These are phyloP conservation scores for Oncorhynchus keta DNA, from an alignment of 2,113 vertebrate species.

Conservation along the genomic window DNA sequence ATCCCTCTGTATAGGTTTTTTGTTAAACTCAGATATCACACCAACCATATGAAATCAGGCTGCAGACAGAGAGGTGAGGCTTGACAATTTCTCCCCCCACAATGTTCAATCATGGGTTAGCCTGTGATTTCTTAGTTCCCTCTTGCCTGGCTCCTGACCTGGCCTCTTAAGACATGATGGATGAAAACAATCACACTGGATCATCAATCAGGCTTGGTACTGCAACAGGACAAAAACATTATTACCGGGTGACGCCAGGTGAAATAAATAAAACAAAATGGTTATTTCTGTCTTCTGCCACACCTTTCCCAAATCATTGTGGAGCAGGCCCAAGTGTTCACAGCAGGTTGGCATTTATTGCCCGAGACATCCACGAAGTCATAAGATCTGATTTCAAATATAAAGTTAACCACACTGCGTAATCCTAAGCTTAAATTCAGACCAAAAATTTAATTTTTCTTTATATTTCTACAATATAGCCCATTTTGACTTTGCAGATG, in stretches of 20 bases:
- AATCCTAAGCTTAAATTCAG: too few species aligned
- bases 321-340: background rate
- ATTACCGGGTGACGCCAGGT: slow-evolving; percentile 9
- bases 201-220: slow-evolving; percentile 49
- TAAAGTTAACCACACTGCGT: too few species aligned
- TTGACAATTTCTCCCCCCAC: slow-evolving; percentile 41
- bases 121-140: slow-evolving; percentile 39
- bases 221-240: slow-evolving; percentile 28
- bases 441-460: too few species aligned
- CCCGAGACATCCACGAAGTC: too few species aligned
- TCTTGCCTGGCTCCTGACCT: slow-evolving; percentile 21
- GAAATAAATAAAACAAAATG: background rate
- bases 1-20: background rate
- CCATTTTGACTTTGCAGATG: too few species aligned
- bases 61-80: slow-evolving; percentile 18
- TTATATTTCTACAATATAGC: too few species aligned
- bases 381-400: too few species aligned
- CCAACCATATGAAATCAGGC: slow-evolving; percentile 22
- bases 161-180: slow-evolving; percentile 50
- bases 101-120: slow-evolving; percentile 54
- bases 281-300: background rate
- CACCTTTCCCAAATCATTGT: slow-evolving; percentile 1
- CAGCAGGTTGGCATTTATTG: background rate
- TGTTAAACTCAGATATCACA: slow-evolving; percentile 2
- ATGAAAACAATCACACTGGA: slow-evolving; percentile 47